phyloP scores from a whole-genome alignment of 92 coral and sea anemone species.

The Plumapathes pennacea region DNA sequence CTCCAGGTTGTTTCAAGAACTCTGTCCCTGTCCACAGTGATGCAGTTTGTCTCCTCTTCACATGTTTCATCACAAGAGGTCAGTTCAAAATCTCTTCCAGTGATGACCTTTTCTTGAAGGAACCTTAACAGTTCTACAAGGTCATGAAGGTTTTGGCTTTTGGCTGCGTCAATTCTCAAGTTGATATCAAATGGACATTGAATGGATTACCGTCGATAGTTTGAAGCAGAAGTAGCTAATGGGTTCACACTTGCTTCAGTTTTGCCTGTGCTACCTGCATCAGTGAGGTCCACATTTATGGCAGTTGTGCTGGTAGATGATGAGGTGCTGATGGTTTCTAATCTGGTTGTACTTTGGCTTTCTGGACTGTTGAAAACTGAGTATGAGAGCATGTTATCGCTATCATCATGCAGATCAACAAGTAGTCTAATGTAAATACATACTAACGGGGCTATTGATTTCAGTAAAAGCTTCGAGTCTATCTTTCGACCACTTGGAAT shows the following conservation, averaged over 20 bases:
- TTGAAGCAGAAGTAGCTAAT: no score
- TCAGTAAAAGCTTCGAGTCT: slow-evolving; percentile 39
- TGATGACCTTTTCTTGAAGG: slow-evolving; percentile 2
- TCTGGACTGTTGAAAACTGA: slow-evolving; percentile 24
- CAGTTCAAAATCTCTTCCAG: slow-evolving; percentile 44
- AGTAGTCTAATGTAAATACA: slow-evolving; percentile 41
- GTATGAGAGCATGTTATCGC: slow-evolving; percentile 19
- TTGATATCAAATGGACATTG: slow-evolving; percentile 15
- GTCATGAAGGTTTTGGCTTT: slow-evolving; percentile 11
- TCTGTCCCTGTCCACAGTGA: slow-evolving; percentile 46
- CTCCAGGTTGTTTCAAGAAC: slow-evolving; percentile 51
- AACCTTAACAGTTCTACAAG: slow-evolving; percentile 15
- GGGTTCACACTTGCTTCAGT: slow-evolving; percentile 1
- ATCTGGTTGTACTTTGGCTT: slow-evolving; percentile 1
- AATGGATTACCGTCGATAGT: neutral
- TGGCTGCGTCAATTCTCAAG: neutral
- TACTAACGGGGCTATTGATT: slow-evolving; percentile 49
- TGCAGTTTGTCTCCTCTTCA: slow-evolving; percentile 38
- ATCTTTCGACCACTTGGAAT: slow-evolving; percentile 31
- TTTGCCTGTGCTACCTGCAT: neutral
- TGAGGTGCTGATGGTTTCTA: no score
- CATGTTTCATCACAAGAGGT: slow-evolving; percentile 28
- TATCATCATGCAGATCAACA: slow-evolving; percentile 27
- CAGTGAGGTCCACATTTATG: neutral
- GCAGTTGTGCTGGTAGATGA: no score